phyloP scores from a whole-genome alignment of 2,797 vertebrate genomes.

The Hippocampus kuda region DNA sequence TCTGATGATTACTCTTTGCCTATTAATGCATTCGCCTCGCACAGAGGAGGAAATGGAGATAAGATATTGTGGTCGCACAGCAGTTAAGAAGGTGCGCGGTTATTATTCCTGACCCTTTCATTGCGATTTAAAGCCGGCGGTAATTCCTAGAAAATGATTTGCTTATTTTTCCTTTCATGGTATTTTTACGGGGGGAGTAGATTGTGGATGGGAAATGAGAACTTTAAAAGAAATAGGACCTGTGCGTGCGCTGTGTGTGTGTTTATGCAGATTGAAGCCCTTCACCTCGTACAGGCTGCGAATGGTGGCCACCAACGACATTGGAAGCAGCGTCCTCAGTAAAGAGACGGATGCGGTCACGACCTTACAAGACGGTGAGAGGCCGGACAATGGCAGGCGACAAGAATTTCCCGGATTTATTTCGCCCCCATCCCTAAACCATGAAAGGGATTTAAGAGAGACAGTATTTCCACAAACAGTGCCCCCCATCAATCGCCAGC shows the following conservation, averaged over 20 bases:
- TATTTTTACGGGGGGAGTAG: slow-evolving; percentile 15
- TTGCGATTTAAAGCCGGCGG: slow-evolving; percentile 23
- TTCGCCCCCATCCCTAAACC: neutral
- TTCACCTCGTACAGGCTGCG: slow-evolving; percentile 85
- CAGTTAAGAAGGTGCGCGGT: slow-evolving; percentile 17
- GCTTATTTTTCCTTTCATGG: neutral
- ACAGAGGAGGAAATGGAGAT: slow-evolving; percentile 39
- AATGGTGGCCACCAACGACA: slow-evolving; percentile 81
- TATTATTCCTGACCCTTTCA: slow-evolving; percentile 30
- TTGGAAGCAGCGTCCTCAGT: slow-evolving; percentile 80
- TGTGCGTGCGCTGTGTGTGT: neutral
- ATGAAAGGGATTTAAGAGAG: neutral
- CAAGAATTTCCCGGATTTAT: neutral
- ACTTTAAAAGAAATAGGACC: neutral
- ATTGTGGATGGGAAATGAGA: slow-evolving; percentile 8
- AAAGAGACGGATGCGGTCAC: slow-evolving; percentile 70
- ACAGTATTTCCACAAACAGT: neutral
- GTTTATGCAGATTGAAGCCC: slow-evolving; percentile 69
- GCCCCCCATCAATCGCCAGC: no score
- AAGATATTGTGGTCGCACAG: slow-evolving; percentile 17
- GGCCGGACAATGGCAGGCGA: neutral
- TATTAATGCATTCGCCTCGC: slow-evolving; percentile 42
- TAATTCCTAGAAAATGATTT: neutral
- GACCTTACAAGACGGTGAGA: slow-evolving; percentile 62
- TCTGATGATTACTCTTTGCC: slow-evolving; percentile 28